Conservation (phyloP, 2,888 invertebrate species). For the Drosophila mulleri region DNA sequence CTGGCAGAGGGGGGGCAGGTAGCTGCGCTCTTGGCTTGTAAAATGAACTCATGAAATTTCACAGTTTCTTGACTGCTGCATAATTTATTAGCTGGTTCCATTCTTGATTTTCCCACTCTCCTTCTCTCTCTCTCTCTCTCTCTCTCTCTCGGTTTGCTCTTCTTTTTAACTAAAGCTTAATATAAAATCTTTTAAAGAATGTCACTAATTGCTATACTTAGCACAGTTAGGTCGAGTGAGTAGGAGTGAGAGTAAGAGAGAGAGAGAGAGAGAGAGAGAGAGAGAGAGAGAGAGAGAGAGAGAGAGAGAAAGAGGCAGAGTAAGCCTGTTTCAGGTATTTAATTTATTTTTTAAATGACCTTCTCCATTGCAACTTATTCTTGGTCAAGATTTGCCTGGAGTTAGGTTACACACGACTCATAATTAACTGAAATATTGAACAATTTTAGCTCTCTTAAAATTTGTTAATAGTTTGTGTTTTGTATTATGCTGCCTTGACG, state of each 20-base stretch:
- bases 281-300: neutral
- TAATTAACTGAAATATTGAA: too few relatives aligned
- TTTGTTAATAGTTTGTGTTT: neutral
- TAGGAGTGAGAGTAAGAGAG: neutral
- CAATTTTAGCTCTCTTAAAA: neutral
- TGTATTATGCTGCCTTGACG: neutral
- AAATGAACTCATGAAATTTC: conserved; percentile 75
- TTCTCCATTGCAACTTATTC: neutral
- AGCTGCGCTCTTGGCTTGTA: conserved; percentile 32
- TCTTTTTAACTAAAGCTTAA: neutral
- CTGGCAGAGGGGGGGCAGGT: conserved; percentile 7
- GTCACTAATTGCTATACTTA: conserved; percentile 33
- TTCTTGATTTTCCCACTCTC: conserved; percentile 40
- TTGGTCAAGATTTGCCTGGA: neutral
- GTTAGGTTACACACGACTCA: too few relatives aligned
- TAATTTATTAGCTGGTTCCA: conserved; percentile 72
- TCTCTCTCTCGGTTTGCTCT: too few relatives aligned
- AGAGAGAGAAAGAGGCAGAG: neutral
- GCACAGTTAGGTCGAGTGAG: conserved; percentile 2
- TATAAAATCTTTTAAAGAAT: conserved; percentile 10
- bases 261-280: neutral
- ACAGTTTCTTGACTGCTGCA: conserved; percentile 64
- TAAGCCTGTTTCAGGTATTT: neutral
- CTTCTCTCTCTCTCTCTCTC: neutral
- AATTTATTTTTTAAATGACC: neutral